Evolutionary conservation across 2,113 vertebrate genomes (phyloP), one percentile per base, ranked within the genome.

Genomic region (Phoxinus phoxinus): DNA sequence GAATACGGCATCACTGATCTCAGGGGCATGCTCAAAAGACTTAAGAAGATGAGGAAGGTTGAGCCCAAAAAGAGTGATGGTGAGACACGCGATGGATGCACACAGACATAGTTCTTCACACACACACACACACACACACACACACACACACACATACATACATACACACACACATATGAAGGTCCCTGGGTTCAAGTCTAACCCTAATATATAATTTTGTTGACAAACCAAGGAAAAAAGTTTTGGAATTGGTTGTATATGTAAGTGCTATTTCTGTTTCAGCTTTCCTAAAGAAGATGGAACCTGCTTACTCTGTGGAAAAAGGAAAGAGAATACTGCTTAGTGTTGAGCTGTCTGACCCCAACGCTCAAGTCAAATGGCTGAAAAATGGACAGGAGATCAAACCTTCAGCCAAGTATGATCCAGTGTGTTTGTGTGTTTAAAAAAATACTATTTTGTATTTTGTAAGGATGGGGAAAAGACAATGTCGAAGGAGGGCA

Each of bases 1-100:
- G 90, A 98, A 91, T 97, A 98, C 0, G 97, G 97, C 85, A 96
- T 98, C 92, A 98, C 97, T 0, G 97, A 98, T 93, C 95, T 98
- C 44, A 93, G 96, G 0, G 97, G 97, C 87, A 94, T 98, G 97
- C 93, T 98, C 41, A 96, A 94, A 83, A 92, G 95, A 69, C 95
- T 98, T 87, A 98, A 97, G 93, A 96, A 95, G 92, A 95, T 96
- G 94, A 95, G 90, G 90, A 95, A 93, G 77, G 94, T 94, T 2
- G 96, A 97, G 91, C 89, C 94, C 85, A 97, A 97, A 86, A 97
- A 94, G 91, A 96, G 95, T 2, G 95, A 95, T 35, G 96, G 97
- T 98, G 92, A 90, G 93, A n/a, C 9, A 71, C 0, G n/a, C 1
- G 59, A 21, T 4, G 4, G 11, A 74, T 27, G 11, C 32, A 4